These are phyloP conservation scores for Stegophylla sp. DNA, from an alignment of 2,888 invertebrate species.

Conservation along the genomic window DNA sequence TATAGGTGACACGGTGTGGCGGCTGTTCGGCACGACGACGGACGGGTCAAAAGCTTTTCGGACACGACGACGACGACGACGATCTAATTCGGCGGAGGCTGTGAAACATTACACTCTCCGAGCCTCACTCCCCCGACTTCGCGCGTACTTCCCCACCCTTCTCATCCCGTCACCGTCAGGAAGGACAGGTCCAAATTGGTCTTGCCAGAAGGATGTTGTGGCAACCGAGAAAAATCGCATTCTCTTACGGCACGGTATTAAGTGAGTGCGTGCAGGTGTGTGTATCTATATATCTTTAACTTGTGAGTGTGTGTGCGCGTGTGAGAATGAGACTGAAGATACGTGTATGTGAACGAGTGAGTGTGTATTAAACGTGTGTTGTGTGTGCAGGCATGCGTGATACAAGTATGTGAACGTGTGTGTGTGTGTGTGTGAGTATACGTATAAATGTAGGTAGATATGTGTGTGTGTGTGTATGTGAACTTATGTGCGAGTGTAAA, in stretches of 20 bases:
- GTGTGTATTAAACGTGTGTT: too few relatives aligned
- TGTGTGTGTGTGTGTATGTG: too few relatives aligned
- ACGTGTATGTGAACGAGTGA: too few relatives aligned
- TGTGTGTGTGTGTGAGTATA: too few relatives aligned
- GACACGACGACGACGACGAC: neutral
- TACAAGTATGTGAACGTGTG: too few relatives aligned
- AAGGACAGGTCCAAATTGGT: constrained; percentile 36
- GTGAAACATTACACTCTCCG: constrained; percentile 28
- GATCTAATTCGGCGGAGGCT: neutral
- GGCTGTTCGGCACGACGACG: too few relatives aligned
- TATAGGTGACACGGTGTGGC: constrained; percentile 1
- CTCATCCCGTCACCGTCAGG: neutral
- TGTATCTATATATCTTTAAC: too few relatives aligned
- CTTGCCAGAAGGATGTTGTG: constrained; percentile 23
- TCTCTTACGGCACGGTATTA: neutral
- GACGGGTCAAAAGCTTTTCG: constrained; percentile 1
- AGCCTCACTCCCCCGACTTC: neutral
- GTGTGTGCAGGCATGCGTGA: too few relatives aligned
- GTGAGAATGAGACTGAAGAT: too few relatives aligned
- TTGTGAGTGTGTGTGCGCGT: too few relatives aligned
- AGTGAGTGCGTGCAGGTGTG: neutral
- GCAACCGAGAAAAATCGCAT: constrained; percentile 41
- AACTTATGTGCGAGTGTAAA: neutral
- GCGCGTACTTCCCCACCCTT: neutral
- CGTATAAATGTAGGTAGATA: too few relatives aligned